Percentiles rank a stretch among this genome's conserved stretches.
Evolutionary conservation across 2,888 invertebrate genomes (phyloP).

Genomic region (Tricholauxania praeusta): DNA sequence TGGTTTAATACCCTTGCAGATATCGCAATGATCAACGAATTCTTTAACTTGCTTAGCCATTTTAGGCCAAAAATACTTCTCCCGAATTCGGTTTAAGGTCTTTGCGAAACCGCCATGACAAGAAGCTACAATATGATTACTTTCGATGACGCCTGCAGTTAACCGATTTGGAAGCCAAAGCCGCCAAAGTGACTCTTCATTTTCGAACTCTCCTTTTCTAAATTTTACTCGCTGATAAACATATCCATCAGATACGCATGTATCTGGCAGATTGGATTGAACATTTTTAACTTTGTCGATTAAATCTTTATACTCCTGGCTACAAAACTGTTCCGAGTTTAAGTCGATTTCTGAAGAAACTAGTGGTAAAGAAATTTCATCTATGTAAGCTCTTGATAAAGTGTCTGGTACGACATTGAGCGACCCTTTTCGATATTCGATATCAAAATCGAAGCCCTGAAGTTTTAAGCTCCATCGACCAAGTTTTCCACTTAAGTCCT

Average conservation of each 20-base stretch:
- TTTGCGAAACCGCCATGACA: conserved; percentile 38
- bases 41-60: conserved; percentile 34
- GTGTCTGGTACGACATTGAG: conserved; percentile 51
- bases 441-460: conserved; percentile 45
- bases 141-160: not conserved
- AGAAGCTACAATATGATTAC: conserved; percentile 15
- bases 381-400: conserved; percentile 39
- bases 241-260: conserved; percentile 12
- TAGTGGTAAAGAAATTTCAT: not conserved
- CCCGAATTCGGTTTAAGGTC: conserved; percentile 31
- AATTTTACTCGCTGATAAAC: conserved; percentile 28
- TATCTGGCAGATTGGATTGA: conserved; percentile 10
- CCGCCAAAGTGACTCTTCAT: conserved; percentile 31
- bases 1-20: conserved; percentile 35
- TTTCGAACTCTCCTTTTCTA: conserved; percentile 18
- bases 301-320: conserved; percentile 1
- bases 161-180: conserved; percentile 34
- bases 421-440: conserved; percentile 49
- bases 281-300: not conserved
- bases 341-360: not conserved
- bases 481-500: conserved; percentile 50
- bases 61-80: conserved; percentile 41
- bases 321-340: not conserved
- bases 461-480: conserved; percentile 49
- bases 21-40: conserved; percentile 26